Evolutionary conservation across 2,888 invertebrate genomes (phyloP), one percentile per base, ranked within the genome.

Genomic region (Germaria angustata): DNA sequence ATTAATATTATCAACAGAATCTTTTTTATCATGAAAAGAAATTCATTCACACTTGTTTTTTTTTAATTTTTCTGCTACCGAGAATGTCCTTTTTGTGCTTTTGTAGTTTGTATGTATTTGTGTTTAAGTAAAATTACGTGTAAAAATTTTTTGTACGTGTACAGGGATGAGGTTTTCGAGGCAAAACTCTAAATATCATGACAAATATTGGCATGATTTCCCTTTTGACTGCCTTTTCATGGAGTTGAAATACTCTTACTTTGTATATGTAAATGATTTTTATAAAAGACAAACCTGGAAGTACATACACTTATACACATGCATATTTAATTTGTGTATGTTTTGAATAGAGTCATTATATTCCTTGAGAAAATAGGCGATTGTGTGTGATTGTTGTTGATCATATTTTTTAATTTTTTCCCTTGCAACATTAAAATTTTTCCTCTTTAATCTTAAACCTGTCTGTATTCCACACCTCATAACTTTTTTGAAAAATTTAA

Each of bases 81-180:
- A 41, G 46, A 63, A 7, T 53, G 34, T 77, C 68, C 51, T 69
- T 77, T 68, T 77, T 61, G 17, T 73, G 32, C 17, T 41, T 13
- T 32, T 41, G 8, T 4, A 41, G 24, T 44, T 15, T 36, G 7
- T 32, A 3, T 61, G 5, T 28, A 7, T 34, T 8, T 49, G 22
- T 41, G 61, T 53, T 39, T 75, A 77, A 77, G 77, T 77, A 61
- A 69, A 61, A 55, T 77, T 69, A 44, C 61, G 51, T 69, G 77
- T 77, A 53, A 41, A 9, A 17, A 13, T 28, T 24, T 15, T 46
- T 36, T 44, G 13, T 57, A 11, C 6, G 17, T 32, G 9, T 8
- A 7, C 0, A 28, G 22, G 28, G 3, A 6, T 28, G 28, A 5
- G 28, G 3, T 3, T 28, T 28, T 28, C 28, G 6, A 28, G 6